Evolutionary conservation across 1,140 invertebrate species (phyloP).

Genomic region (Anoplophora glabripennis): DNA sequence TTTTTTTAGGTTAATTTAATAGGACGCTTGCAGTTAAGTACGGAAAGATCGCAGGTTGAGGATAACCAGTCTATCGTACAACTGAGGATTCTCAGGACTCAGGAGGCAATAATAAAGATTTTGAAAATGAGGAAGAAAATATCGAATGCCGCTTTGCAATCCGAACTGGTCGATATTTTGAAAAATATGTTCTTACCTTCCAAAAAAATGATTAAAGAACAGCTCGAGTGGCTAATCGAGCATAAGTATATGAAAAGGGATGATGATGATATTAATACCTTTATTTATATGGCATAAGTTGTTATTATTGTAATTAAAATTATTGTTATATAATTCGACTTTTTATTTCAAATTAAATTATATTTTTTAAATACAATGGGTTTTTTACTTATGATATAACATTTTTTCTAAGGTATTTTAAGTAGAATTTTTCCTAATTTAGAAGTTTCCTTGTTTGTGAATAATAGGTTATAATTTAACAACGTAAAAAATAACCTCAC

Average conservation of each 20-base stretch:
- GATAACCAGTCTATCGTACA: conserved; percentile 98
- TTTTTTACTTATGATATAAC: too few species aligned
- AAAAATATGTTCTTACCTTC: conserved; percentile 99
- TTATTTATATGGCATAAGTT: conserved; percentile 93
- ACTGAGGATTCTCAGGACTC: conserved; percentile 82
- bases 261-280: conserved; percentile 96
- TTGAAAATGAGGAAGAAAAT: conserved; percentile 96
- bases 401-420: too few species aligned
- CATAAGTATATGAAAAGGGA: conserved; percentile 96
- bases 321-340: conserved; percentile 9
- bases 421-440: too few species aligned
- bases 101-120: conserved; percentile 99
- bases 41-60: conserved; percentile 92
- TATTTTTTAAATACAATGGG: too few species aligned
- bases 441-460: too few species aligned
- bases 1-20: conserved; percentile 75
- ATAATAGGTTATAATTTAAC: too few species aligned
- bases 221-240: conserved; percentile 98
- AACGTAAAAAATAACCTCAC: too few species aligned
- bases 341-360: neutral
- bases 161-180: conserved; percentile 95
- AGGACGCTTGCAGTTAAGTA: conserved; percentile 89
- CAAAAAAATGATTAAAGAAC: conserved; percentile 99
- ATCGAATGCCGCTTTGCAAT: conserved; percentile 90
- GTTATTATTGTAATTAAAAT: conserved; percentile 29